Evolutionary conservation across 53 echinoderm and acorn worm species (phyloP), one percentile per base, ranked within the genome.

Genomic region (Luidia sarsii): DNA sequence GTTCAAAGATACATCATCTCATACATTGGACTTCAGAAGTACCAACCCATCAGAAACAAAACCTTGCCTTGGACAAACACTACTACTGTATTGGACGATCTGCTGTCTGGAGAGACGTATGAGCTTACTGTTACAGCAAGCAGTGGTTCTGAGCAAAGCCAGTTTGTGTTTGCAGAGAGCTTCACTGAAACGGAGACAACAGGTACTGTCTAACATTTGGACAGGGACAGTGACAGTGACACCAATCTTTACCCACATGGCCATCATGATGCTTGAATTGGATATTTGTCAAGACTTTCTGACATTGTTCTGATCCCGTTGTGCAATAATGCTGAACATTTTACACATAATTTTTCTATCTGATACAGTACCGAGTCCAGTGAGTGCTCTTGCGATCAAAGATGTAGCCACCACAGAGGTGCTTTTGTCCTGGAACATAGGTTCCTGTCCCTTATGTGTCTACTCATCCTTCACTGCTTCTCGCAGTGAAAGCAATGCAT

Each of bases 401-500:
- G 28, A 11, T 15, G 15, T 71, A 10, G 57, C 23, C 9, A 85
- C 84, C 36, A 57, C 81, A 0, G 20, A 34, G n/a, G 72, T 80
- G 0, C 46, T 10, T 8, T 27, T 89, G 2, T 48, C 31, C 33
- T 91, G 91, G 91, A 50, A 21, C 15, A 39, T 70, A 8, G 48
- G 14, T 1, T 4, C 34, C 10, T 87, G 87, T 13, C 6, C 29
- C 1, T 32, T 0, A 2, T 84, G 87, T 31, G 48, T 81, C 74
- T 87, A 79, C 49, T 64, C 65, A 24, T 71, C 80, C 23, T 91
- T 86, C 53, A 46, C 16, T 19, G 56, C 68, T 18, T 80, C 84
- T 41, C 79, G 57, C 55, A 19, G 71, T 39, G 74, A 57, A 2
- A 68, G 82, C 34, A 66, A 23, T 14, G 65, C 25, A 2, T 33